These are phyloP conservation scores for Sapajus apella DNA, from an alignment of 2,113 vertebrate genomes.

Conservation along the genomic window DNA sequence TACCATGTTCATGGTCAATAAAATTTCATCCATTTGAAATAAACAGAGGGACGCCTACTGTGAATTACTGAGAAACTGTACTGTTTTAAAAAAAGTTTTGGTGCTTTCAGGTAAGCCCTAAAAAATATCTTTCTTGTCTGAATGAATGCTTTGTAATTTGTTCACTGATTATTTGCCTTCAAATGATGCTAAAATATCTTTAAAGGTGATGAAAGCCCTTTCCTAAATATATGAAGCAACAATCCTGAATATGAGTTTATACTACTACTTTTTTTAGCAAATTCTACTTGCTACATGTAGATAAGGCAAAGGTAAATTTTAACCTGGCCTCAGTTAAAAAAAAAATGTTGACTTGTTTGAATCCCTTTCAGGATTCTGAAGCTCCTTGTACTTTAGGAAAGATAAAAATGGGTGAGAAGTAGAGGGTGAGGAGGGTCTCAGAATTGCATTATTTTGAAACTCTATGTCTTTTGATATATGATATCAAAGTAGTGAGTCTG, in stretches of 20 bases:
- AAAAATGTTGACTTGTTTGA: background rate
- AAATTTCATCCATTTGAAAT: background rate
- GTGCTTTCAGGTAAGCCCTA: background rate
- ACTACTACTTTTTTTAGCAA: background rate
- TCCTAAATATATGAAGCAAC: constrained; percentile 3
- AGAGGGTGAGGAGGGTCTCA: background rate
- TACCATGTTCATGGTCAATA: background rate
- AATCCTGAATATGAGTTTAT: background rate
- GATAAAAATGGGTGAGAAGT: background rate
- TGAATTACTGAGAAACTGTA: background rate
- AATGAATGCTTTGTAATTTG: background rate
- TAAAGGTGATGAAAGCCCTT: background rate
- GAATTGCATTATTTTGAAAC: constrained; percentile 25
- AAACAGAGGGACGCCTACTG: background rate
- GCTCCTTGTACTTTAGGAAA: background rate
- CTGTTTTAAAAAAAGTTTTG: background rate
- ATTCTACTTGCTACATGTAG: background rate
- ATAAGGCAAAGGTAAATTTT: background rate
- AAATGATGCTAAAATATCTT: constrained; percentile 2
- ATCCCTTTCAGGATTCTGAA: background rate
- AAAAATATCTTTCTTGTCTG: background rate
- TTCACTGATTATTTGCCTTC: constrained; percentile 27
- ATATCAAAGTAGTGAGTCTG: background rate
- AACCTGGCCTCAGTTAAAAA: background rate
- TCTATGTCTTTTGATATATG: background rate